These are phyloP conservation scores for Pinna nobilis DNA, from an alignment of 1,140 invertebrate species.

Conservation along the genomic window DNA sequence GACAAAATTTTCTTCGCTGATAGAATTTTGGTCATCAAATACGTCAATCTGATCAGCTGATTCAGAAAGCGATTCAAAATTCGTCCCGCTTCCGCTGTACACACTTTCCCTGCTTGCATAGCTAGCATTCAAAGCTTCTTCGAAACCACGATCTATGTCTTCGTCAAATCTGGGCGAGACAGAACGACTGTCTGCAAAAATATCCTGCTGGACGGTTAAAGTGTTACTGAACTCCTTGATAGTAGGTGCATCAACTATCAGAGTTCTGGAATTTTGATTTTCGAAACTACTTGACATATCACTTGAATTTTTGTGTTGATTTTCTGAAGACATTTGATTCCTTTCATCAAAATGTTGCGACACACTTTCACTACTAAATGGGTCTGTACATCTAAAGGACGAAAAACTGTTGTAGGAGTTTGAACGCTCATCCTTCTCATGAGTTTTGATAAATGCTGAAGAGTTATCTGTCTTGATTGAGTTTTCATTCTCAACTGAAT, in stretches of 20 bases:
- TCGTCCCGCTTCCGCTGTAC: slow-evolving; percentile 7
- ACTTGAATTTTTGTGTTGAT: background rate
- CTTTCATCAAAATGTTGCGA: too few relatives aligned
- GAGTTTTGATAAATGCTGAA: background rate
- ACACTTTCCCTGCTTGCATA: slow-evolving; percentile 12
- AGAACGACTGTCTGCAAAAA: slow-evolving; percentile 3
- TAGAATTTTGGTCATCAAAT: slow-evolving; percentile 18
- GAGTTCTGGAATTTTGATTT: background rate
- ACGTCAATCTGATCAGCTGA: slow-evolving; percentile 11
- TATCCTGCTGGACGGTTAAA: background rate
- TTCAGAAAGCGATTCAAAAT: slow-evolving; percentile 16
- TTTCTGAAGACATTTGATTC: background rate
- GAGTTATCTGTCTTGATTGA: background rate
- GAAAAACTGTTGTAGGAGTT: background rate
- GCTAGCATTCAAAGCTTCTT: slow-evolving; percentile 39
- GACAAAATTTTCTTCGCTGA: slow-evolving; percentile 24
- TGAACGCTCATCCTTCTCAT: background rate
- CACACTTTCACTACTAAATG: too few relatives aligned
- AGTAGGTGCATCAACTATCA: background rate
- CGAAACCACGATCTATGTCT: slow-evolving; percentile 39
- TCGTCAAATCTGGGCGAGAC: slow-evolving; percentile 31
- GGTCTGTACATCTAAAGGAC: background rate
- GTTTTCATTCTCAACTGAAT: background rate
- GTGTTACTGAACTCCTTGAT: slow-evolving; percentile 23
- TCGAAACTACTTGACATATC: background rate